phyloP scores from a whole-genome alignment of 2,888 invertebrate species.

The Hemicrepidius hirtus region DNA sequence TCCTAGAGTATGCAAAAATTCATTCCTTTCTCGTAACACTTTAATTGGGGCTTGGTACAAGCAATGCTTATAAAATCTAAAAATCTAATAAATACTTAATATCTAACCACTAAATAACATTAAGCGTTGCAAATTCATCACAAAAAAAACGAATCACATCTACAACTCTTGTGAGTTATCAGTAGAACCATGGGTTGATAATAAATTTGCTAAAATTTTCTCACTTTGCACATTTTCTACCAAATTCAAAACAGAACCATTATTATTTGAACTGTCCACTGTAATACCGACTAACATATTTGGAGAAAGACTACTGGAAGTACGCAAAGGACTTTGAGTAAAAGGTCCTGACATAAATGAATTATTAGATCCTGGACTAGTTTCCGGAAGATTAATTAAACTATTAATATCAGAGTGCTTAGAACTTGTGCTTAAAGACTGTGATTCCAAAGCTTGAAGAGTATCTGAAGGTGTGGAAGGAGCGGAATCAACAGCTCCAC shows the following conservation, averaged over 20 bases:
- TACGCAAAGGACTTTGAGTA: conserved; percentile 64
- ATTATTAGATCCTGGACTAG: conserved; percentile 69
- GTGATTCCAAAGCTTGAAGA: conserved; percentile 66
- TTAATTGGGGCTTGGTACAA: too few relatives aligned
- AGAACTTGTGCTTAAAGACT: conserved; percentile 62
- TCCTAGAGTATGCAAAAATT: too few relatives aligned
- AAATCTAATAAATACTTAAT: background rate
- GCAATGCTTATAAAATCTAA: too few relatives aligned
- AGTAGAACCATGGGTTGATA: conserved; percentile 67
- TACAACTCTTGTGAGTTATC: conserved; percentile 68
- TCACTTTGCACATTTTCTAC: conserved; percentile 61
- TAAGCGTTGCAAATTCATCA: background rate
- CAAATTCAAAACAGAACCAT: conserved; percentile 59
- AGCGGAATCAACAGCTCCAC: conserved; percentile 68
- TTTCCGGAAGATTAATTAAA: conserved; percentile 70
- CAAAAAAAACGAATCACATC: background rate
- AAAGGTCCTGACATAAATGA: conserved; percentile 68
- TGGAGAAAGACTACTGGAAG: conserved; percentile 64
- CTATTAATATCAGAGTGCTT: conserved; percentile 64
- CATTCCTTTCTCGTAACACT: too few relatives aligned
- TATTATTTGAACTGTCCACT: conserved; percentile 57
- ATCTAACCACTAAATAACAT: background rate
- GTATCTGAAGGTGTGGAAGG: conserved; percentile 70
- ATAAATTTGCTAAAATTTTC: conserved; percentile 65
- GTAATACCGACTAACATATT: conserved; percentile 62